Base-by-base conservation (phyloP, 1,140 invertebrate species). In the Pogonus chalceus region DNA sequence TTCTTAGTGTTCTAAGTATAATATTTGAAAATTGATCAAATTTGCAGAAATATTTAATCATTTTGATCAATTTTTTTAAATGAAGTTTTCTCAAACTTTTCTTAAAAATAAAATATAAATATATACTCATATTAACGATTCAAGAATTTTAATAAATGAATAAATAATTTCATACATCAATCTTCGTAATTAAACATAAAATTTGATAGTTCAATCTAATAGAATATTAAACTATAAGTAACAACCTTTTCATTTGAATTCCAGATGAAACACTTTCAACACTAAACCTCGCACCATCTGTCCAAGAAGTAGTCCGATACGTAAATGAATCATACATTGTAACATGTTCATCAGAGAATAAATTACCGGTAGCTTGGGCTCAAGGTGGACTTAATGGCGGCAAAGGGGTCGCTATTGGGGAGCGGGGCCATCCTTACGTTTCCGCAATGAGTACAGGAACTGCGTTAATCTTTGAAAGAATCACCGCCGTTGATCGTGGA, bases 301-400 rank as follows among this genome's bases (percentile, higher is more conserved):
- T 66, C 48, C 57, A 59, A 12, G 67, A 67, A 49, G 62, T 72
- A n/a, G 70, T 71, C 10, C 66, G 65, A 12, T 72, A 65, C 26
- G 65, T 68, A 51, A 70, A 70, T 52, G 67, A 70, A 35, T 71
- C 71, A 9, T 66, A 70, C 51, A 70, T 73, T 47, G 66, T 73
- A 20, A 60, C 64, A 51, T 73, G 71, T 43, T 12, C 18, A 3
- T 7, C 3, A 3, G 18, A 9, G 9, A 18, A 9, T 9, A 43
- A 12, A 3, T 4, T 10, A 43, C 9, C 37, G 7, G 37, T 43
- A 3, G 3, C 9, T 3, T 43, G 37, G 37, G 18, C 4, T 4
- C 7, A 43, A 18, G 37, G 18, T 16, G 26, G 14, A 4, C 26
- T 4, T 4, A 43, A 18, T 4, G n/a, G n/a, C n/a, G n/a, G n/a